Conservation (phyloP, 1,140 invertebrate genomes). For the Elysia chlorotica region DNA sequence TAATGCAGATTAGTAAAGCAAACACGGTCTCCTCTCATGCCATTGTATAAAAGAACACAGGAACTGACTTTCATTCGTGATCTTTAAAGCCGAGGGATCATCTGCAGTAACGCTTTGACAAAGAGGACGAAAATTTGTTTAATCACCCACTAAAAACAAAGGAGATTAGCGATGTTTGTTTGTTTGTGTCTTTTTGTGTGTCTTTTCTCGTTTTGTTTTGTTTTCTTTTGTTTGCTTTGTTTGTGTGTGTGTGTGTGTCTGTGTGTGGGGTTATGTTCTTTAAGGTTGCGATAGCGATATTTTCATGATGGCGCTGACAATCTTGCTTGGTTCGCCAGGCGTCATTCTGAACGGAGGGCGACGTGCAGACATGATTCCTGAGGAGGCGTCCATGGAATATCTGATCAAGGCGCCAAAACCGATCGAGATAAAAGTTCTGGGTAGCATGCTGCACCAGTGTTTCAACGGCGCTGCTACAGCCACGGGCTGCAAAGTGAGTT, state of each 20-base stretch:
- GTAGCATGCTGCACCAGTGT: background rate
- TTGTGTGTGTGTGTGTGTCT: background rate
- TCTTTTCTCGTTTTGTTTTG: background rate
- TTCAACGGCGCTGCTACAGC: slow-evolving; percentile 8
- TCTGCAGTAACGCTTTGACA: too few species aligned
- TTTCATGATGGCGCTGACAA: background rate
- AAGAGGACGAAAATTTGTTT: too few species aligned
- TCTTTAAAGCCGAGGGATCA: too few species aligned
- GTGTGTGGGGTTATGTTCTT: background rate
- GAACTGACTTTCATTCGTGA: too few species aligned
- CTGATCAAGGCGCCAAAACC: slow-evolving; percentile 6
- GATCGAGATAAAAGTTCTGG: slow-evolving; percentile 7
- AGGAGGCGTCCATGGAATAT: slow-evolving; percentile 2
- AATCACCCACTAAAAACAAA: too few species aligned
- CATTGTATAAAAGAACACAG: too few species aligned
- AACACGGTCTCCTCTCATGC: too few species aligned
- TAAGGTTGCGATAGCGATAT: background rate
- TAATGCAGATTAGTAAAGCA: too few species aligned
- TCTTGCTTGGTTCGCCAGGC: background rate
- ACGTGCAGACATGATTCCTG: background rate
- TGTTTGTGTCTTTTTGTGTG: background rate
- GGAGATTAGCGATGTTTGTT: background rate
- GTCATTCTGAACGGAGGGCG: background rate
- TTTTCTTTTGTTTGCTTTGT: background rate
- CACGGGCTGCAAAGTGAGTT: slow-evolving; percentile 2